Evolutionary conservation across 2,888 invertebrate genomes (phyloP).

Genomic region (Temnothorax rugatulus): DNA sequence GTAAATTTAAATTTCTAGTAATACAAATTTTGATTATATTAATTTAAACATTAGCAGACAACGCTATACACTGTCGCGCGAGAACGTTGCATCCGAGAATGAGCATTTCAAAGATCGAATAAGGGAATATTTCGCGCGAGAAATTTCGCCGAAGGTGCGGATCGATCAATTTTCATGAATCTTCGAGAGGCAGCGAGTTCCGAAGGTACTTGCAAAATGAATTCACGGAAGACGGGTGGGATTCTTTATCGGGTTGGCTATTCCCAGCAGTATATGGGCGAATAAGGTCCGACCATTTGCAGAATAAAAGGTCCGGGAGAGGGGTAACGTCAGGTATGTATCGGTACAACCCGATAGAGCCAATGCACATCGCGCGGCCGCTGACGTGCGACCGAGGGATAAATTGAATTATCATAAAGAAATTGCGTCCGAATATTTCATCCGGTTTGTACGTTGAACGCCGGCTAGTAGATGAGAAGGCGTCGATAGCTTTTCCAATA

Average conservation of each 20-base stretch:
- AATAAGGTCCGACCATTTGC: constrained; percentile 72
- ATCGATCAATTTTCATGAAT: constrained; percentile 71
- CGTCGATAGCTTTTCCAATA: constrained; percentile 77
- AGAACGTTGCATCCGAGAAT: background rate
- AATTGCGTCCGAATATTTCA: constrained; percentile 79
- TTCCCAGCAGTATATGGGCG: constrained; percentile 72
- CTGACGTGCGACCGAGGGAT: constrained; percentile 53
- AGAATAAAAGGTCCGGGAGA: constrained; percentile 69
- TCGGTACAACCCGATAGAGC: constrained; percentile 43
- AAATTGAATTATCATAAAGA: constrained; percentile 83
- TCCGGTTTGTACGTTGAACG: constrained; percentile 75
- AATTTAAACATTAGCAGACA: background rate
- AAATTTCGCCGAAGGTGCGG: constrained; percentile 53
- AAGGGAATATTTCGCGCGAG: constrained; percentile 8
- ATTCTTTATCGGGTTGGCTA: constrained; percentile 66
- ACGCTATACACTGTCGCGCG: background rate
- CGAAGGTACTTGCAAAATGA: constrained; percentile 66
- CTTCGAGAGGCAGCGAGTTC: constrained; percentile 15
- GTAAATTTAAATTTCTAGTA: background rate
- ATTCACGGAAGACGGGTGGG: constrained; percentile 69
- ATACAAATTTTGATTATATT: background rate
- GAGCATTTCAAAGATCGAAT: background rate
- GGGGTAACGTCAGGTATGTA: constrained; percentile 67
- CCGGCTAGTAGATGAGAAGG: constrained; percentile 76
- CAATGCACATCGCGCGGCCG: constrained; percentile 27